Percentiles rank a stretch among this genome's conserved stretches.
Evolutionary conservation across 2,797 vertebrate species (phyloP).

Genomic region (Eidolon dupreanum): DNA sequence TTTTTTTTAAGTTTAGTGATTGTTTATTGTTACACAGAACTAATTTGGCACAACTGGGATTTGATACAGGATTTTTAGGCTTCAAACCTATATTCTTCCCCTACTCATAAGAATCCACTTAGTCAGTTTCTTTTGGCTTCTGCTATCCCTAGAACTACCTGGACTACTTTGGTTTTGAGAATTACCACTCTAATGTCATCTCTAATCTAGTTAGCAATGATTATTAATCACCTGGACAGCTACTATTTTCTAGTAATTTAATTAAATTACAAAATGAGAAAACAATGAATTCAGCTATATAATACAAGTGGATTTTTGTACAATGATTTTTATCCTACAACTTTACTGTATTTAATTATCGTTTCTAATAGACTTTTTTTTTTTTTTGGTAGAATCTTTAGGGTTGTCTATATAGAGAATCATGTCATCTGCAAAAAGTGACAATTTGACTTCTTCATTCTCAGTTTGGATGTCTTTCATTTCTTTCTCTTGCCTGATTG

Average conservation of each 20-base stretch:
- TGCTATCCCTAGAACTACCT: background rate
- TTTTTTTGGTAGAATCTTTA: no score
- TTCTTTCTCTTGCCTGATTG: no score
- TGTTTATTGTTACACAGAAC: background rate
- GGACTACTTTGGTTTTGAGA: background rate
- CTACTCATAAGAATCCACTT: background rate
- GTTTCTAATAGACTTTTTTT: no score
- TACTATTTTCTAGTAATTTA: background rate
- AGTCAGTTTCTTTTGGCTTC: background rate
- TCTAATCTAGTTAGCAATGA: background rate
- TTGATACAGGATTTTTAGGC: background rate
- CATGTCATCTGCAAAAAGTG: no score
- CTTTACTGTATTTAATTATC: no score
- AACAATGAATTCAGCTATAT: no score
- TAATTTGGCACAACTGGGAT: background rate
- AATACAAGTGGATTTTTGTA: no score
- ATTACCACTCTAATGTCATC: background rate
- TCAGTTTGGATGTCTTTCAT: no score
- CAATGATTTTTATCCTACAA: no score
- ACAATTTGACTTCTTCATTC: no score
- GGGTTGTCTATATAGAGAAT: no score
- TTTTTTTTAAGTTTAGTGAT: background rate
- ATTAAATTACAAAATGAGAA: no score
- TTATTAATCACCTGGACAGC: background rate
- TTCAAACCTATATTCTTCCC: background rate